Percentiles rank a stretch among this genome's conserved stretches.
Evolutionary conservation across 1,140 invertebrate genomes (phyloP).

Genomic region (Dendrolimus punctatus): DNA sequence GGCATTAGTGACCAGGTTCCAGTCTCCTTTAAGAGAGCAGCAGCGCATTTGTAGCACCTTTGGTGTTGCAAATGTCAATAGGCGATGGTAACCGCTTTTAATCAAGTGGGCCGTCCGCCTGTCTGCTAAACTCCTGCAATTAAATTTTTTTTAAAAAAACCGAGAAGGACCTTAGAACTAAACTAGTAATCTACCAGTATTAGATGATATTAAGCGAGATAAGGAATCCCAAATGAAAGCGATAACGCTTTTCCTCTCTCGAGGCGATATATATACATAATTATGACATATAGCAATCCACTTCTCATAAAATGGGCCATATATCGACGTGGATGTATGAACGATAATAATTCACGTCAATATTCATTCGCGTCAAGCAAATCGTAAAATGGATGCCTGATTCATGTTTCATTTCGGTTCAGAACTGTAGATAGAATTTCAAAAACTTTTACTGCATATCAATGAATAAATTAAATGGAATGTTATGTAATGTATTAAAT

Average conservation of each 20-base stretch:
- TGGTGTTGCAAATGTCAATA: too few species aligned
- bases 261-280: slow-evolving; percentile 13
- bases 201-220: slow-evolving; percentile 4
- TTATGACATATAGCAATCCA: slow-evolving; percentile 21
- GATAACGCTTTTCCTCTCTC: slow-evolving; percentile 31
- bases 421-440: neutral
- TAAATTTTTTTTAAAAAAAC: too few species aligned
- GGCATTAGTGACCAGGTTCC: too few species aligned
- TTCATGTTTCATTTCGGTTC: slow-evolving; percentile 10
- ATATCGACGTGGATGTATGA: slow-evolving; percentile 25
- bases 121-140: too few species aligned
- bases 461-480: neutral
- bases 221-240: slow-evolving; percentile 35
- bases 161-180: neutral
- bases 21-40: too few species aligned
- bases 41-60: too few species aligned
- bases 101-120: too few species aligned
- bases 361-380: slow-evolving; percentile 37
- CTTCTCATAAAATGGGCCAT: slow-evolving; percentile 36
- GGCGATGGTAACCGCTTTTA: too few species aligned
- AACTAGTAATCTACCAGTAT: slow-evolving; percentile 1
- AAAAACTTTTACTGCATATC: slow-evolving; percentile 7
- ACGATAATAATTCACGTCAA: slow-evolving; percentile 36
- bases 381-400: slow-evolving; percentile 27
- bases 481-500: too few species aligned